phyloP scores from a whole-genome alignment of 1,140 invertebrate genomes.

The Papilio xuthus region DNA sequence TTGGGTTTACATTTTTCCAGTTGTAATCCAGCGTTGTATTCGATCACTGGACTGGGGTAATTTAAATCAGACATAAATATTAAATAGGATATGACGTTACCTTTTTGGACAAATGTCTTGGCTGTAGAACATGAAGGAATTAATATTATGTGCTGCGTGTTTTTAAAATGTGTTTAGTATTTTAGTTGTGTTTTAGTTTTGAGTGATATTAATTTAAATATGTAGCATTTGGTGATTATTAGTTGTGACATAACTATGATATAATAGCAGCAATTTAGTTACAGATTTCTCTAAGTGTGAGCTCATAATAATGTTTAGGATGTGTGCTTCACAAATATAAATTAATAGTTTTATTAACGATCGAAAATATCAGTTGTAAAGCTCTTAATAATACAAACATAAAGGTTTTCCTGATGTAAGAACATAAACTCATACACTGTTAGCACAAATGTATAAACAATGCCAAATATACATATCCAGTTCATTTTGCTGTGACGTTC shows the following conservation, averaged over 20 bases:
- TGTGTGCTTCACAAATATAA: neutral
- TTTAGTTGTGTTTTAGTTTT: neutral
- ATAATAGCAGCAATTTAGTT: neutral
- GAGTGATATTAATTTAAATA: too few species aligned
- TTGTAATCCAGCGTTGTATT: too few species aligned
- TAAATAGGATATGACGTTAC: too few species aligned
- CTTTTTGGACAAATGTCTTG: too few species aligned
- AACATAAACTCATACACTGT: neutral
- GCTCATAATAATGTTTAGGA: neutral
- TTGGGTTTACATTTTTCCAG: too few species aligned
- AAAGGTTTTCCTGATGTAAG: neutral
- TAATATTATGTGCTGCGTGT: neutral
- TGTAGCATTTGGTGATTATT: neutral
- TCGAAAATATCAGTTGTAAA: neutral
- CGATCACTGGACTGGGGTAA: too few species aligned
- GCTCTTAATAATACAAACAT: neutral
- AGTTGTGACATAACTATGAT: neutral
- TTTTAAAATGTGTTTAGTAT: too few species aligned
- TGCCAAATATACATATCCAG: neutral
- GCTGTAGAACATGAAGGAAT: neutral
- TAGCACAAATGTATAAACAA: neutral
- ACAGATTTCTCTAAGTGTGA: neutral
- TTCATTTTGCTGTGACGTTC: neutral
- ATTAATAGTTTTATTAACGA: neutral
- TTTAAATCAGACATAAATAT: too few species aligned